A percentile compares a stretch with the other conserved stretches of the same genome.
phyloP scores from a whole-genome alignment of 2,797 vertebrate species.

The Pseudocheirus occidentalis region DNA sequence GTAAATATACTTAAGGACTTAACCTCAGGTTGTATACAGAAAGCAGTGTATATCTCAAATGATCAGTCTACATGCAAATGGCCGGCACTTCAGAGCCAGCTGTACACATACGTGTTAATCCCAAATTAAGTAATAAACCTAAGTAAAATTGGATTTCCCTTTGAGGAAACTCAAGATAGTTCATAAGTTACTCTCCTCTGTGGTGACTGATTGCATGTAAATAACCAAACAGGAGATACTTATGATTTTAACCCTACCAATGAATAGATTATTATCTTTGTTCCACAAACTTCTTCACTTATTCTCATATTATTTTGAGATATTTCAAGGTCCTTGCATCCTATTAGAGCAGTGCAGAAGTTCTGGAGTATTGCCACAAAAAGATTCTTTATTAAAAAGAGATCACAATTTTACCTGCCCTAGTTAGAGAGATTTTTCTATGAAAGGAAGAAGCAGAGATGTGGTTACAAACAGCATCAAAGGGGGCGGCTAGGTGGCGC shows the following conservation, averaged over 20 bases:
- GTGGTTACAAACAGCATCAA: not conserved
- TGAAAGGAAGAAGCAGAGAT: not conserved
- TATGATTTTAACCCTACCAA: not conserved
- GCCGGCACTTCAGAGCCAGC: not conserved
- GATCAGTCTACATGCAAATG: not conserved
- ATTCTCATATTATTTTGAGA: not conserved
- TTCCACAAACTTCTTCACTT: not conserved
- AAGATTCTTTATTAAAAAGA: not conserved
- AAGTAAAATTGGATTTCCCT: not conserved
- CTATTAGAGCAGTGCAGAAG: not conserved
- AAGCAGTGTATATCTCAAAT: not conserved
- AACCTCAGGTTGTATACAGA: not conserved
- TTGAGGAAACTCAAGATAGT: not conserved
- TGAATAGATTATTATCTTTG: not conserved
- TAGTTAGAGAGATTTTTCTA: not conserved
- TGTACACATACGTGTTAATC: not conserved
- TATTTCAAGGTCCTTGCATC: not conserved
- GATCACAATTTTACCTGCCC: not conserved
- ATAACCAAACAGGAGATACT: not conserved
- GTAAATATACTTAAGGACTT: not conserved
- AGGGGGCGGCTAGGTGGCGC: too few species aligned
- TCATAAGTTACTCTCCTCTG: not conserved
- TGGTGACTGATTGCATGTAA: not conserved
- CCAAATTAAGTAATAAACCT: not conserved
- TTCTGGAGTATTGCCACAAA: not conserved